Base-by-base conservation (phyloP, 2,797 vertebrate species). In the Sus cebifrons region DNA sequence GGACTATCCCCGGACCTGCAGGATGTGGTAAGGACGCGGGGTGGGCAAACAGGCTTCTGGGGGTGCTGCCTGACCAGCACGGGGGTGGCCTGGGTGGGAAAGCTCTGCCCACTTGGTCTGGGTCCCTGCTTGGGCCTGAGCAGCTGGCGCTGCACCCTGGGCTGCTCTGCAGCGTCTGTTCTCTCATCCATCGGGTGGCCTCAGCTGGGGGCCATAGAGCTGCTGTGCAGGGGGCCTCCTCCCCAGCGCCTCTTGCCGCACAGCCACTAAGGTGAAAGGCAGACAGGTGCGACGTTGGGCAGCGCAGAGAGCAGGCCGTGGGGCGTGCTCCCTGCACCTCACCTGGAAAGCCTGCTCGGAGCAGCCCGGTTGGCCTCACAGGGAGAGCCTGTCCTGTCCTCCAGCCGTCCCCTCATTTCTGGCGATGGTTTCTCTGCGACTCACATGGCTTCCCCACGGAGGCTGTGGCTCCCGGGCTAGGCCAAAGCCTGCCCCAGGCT, bases 1-100 rank as follows among this genome's bases (percentile, higher is more conserved):
- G 96, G 99, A 99, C 87, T 99, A 99, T 75, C 99, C 99, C 60
- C 99, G 99, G 25, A 99, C 98, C 98, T 99, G 99, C 98, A 99
- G 99, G 67, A 99, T 99, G 97, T 99, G 99, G 99, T 99, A 98
- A 99, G 96, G 77, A 70, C 5, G 3, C 3, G 1, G 56, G 8
- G 52, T 1, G 3, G 17, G 32, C 3, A 13, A 12, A 27, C 18
- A 1, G 18, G 21, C 20, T 44, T 77, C 68, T n/a, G 0, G 5
- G 44, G 62, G 27, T 17, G 14, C 44, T 68, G n/a, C 40, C 15
- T 12, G 13, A 7, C 17, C 3, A 5, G 36, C 52, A 13, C 44
- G 44, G 44, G 44, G 44, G 44, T 49, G 44, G 44, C 44, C 44
- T 49, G 44, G 0, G 21, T 3, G 18, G 29, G 73, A 65, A 67